These are phyloP conservation scores for Agapornis roseicollis DNA, from an alignment of 2,113 vertebrate species.

Conservation along the genomic window DNA sequence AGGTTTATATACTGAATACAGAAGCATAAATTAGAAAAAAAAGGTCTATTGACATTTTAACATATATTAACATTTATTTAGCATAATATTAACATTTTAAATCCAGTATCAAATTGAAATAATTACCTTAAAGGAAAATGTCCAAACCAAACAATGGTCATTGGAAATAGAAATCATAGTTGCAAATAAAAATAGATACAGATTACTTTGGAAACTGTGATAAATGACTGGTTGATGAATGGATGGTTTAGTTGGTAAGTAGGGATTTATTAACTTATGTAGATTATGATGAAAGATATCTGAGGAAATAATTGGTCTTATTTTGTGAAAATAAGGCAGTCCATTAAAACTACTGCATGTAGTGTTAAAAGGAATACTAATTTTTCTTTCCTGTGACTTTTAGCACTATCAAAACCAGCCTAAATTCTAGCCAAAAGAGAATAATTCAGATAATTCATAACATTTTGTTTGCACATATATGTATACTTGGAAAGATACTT, in stretches of 20 bases:
- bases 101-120: not conserved
- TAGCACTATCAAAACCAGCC: not conserved
- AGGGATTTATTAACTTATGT: constrained; percentile 26
- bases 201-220: not conserved
- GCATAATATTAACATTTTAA: constrained; percentile 4
- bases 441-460: not conserved
- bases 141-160: not conserved
- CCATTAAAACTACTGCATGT: not conserved
- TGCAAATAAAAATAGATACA: constrained; percentile 25
- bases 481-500: fast-evolving
- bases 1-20: not conserved
- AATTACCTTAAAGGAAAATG: constrained; percentile 29
- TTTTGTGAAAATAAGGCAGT: constrained; percentile 14
- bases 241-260: not conserved
- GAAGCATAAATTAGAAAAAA: not conserved
- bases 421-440: not conserved
- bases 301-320: constrained; percentile 45
- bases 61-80: too few relatives aligned
- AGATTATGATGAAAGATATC: not conserved
- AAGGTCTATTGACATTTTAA: not conserved
- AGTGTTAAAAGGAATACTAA: not conserved
- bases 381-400: not conserved
- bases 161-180: not conserved
- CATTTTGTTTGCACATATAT: fast-evolving
- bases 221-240: not conserved